Percentiles rank a stretch among this genome's conserved stretches.
Evolutionary conservation across 2,113 vertebrate species (phyloP).

Genomic region (Heterotis niloticus): DNA sequence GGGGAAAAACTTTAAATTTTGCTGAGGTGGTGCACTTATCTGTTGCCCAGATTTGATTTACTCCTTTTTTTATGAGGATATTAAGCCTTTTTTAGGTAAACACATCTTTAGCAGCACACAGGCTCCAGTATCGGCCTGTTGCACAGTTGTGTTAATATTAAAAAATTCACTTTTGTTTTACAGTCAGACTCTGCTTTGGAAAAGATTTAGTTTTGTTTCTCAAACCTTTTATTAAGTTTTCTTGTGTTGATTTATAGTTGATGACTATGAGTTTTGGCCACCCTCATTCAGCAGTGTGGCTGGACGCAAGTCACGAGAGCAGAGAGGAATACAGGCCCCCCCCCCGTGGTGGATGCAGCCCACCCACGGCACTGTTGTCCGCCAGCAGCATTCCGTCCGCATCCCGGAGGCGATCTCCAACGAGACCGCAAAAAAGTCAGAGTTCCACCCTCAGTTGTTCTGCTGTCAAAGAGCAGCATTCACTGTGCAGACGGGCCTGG

Average conservation of each 20-base stretch:
- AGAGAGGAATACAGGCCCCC: conserved; percentile 48
- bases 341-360: conserved; percentile 47
- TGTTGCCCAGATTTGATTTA: too few species aligned
- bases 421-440: conserved; percentile 40
- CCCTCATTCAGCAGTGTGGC: conserved; percentile 51
- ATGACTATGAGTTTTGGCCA: conserved; percentile 30
- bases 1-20: too few species aligned
- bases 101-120: too few species aligned
- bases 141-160: too few species aligned
- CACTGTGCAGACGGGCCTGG: conserved; percentile 48
- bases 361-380: conserved; percentile 57
- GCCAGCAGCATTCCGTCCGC: conserved; percentile 54
- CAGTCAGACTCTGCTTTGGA: not conserved
- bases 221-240: not conserved
- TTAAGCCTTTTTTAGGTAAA: too few species aligned
- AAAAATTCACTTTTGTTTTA: too few species aligned
- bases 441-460: conserved; percentile 50
- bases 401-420: conserved; percentile 47
- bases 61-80: too few species aligned
- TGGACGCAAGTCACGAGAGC: conserved; percentile 62
- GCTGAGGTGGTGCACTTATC: too few species aligned
- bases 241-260: not conserved
- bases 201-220: not conserved
- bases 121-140: too few species aligned
- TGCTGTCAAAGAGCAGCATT: conserved; percentile 51